Conservation (phyloP, 2,888 invertebrate genomes). For the Colostygia pectinataria region DNA sequence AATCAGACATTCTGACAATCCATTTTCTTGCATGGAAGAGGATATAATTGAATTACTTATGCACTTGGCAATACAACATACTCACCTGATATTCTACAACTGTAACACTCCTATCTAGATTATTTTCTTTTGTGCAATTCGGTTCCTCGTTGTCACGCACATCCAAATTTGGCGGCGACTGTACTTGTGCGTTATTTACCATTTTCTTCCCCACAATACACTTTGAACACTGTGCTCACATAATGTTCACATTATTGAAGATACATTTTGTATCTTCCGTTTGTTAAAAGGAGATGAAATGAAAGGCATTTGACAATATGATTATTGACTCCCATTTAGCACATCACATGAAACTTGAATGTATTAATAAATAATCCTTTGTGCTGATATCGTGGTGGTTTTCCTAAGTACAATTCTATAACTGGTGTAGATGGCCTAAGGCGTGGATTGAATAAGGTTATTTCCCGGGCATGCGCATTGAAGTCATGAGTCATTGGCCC, state of each 20-base stretch:
- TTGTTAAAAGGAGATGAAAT: slow-evolving; percentile 19
- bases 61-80: slow-evolving; percentile 1
- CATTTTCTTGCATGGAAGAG: slow-evolving; percentile 4
- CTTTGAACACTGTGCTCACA: slow-evolving; percentile 56
- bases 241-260: slow-evolving; percentile 49
- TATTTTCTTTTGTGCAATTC: slow-evolving; percentile 58
- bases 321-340: slow-evolving; percentile 31
- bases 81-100: slow-evolving; percentile 70
- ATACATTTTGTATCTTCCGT: slow-evolving; percentile 33
- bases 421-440: slow-evolving; percentile 63
- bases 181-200: slow-evolving; percentile 78
- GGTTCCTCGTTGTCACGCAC: slow-evolving; percentile 53
- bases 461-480: slow-evolving; percentile 73
- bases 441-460: slow-evolving; percentile 78
- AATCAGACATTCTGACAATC: slow-evolving; percentile 1
- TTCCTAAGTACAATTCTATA: slow-evolving; percentile 48
- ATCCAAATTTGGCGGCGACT: slow-evolving; percentile 69
- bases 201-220: slow-evolving; percentile 66
- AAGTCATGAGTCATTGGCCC: slow-evolving; percentile 18
- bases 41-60: slow-evolving; percentile 20
- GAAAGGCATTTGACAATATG: neutral
- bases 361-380: slow-evolving; percentile 11
- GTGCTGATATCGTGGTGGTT: slow-evolving; percentile 28
- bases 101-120: slow-evolving; percentile 59
- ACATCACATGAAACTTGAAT: slow-evolving; percentile 12